Evolutionary conservation across 1,140 invertebrate genomes (phyloP).

Genomic region (Ylistrum balloti): DNA sequence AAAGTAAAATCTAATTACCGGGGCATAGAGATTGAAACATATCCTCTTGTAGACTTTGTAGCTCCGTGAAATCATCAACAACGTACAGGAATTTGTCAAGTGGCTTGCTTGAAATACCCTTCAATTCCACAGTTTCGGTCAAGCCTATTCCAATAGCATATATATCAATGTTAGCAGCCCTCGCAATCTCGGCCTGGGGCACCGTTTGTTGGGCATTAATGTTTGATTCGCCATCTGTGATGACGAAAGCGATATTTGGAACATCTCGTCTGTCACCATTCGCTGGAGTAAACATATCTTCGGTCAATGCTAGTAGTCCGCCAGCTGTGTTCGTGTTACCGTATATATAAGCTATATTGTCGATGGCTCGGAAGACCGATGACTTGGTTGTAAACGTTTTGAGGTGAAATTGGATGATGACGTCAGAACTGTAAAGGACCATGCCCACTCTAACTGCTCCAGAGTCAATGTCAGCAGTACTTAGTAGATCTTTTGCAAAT

Average conservation of each 20-base stretch:
- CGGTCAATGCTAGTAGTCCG: slow-evolving; percentile 54
- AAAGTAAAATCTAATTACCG: slow-evolving; percentile 43
- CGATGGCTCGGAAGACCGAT: slow-evolving; percentile 63
- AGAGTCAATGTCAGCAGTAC: slow-evolving; percentile 69
- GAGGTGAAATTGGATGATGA: slow-evolving; percentile 64
- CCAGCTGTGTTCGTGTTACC: slow-evolving; percentile 69
- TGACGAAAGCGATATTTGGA: slow-evolving; percentile 66
- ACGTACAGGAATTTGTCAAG: slow-evolving; percentile 58
- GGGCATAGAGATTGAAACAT: slow-evolving; percentile 64
- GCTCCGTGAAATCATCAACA: slow-evolving; percentile 64
- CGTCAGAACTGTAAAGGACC: slow-evolving; percentile 67
- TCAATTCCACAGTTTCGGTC: slow-evolving; percentile 63
- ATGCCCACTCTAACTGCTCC: slow-evolving; percentile 73
- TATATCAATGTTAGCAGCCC: slow-evolving; percentile 65
- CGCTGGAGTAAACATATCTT: slow-evolving; percentile 56
- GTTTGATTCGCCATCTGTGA: slow-evolving; percentile 72
- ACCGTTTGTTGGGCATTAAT: slow-evolving; percentile 67
- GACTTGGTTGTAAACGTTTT: slow-evolving; percentile 54
- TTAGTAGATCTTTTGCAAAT: slow-evolving; percentile 74
- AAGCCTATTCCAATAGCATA: slow-evolving; percentile 71
- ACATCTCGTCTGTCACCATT: slow-evolving; percentile 69
- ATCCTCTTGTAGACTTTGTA: slow-evolving; percentile 57
- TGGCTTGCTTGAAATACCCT: slow-evolving; percentile 63
- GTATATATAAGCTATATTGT: slow-evolving; percentile 62
- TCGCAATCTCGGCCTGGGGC: slow-evolving; percentile 64